Percentiles rank a stretch among this genome's conserved stretches.
Evolutionary conservation across 2,797 vertebrate genomes (phyloP).

Genomic region (Phrynocephalus forsythii): DNA sequence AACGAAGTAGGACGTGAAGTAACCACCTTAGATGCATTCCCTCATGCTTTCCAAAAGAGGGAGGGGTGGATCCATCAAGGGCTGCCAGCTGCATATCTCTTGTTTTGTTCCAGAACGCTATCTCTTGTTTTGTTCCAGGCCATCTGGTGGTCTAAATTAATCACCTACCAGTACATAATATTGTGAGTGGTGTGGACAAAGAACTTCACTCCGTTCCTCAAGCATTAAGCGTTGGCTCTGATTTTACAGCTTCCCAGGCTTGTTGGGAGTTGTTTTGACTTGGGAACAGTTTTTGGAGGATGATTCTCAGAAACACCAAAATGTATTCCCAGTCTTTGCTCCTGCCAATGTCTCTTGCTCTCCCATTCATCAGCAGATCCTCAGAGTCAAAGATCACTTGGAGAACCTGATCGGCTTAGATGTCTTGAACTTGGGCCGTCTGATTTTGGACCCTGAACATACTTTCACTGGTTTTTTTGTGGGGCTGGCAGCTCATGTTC

Average conservation of each 20-base stretch:
- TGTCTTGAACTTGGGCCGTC: no score
- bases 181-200: conserved; percentile 33
- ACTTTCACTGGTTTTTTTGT: no score
- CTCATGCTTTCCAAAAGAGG: no score
- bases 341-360: not conserved
- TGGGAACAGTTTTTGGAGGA: no score
- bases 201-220: conserved; percentile 52
- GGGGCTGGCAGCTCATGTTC: no score
- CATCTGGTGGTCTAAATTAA: conserved; percentile 63
- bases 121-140: conserved; percentile 33
- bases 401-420: no score
- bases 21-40: no score
- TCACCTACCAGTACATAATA: conserved; percentile 53
- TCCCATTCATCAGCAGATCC: not conserved
- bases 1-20: no score
- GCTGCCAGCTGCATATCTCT: conserved; percentile 67
- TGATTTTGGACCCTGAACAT: no score
- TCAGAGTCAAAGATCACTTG: no score
- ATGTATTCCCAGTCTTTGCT: not conserved
- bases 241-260: not conserved
- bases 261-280: not conserved
- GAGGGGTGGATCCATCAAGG: conserved; percentile 67
- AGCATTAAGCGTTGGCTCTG: not conserved
- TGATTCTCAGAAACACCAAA: not conserved
- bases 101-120: conserved; percentile 71